These are phyloP conservation scores for Tiaroga cobitis DNA, from an alignment of 2,797 vertebrate species.

Conservation along the genomic window DNA sequence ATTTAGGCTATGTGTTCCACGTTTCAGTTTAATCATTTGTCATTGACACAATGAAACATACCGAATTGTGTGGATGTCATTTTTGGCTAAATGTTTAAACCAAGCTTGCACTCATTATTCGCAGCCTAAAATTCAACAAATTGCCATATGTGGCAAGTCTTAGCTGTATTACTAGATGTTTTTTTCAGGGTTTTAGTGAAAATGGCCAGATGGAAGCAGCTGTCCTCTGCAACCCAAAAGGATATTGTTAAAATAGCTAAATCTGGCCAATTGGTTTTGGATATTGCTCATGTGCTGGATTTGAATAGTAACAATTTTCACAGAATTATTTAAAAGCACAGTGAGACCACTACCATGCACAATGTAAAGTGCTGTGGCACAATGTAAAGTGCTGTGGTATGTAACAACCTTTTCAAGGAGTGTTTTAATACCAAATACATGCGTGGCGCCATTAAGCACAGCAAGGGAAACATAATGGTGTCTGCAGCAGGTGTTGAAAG, in stretches of 20 bases:
- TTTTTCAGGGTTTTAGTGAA: not conserved
- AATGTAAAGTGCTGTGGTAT: too few species aligned
- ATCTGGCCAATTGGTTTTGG: not conserved
- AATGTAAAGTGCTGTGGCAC: not conserved
- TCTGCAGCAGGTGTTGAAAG: not conserved
- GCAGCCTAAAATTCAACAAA: not conserved
- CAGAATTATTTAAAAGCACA: not conserved
- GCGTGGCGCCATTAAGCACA: not conserved
- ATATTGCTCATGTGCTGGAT: too few species aligned
- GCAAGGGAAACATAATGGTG: not conserved
- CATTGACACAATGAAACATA: not conserved
- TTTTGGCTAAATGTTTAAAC: not conserved
- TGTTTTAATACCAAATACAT: not conserved
- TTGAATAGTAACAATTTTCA: not conserved
- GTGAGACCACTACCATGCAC: not conserved
- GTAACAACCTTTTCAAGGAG: not conserved
- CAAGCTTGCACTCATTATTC: not conserved
- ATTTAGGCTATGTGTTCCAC: not conserved
- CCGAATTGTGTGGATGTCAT: not conserved
- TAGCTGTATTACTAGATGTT: not conserved
- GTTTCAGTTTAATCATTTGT: not conserved
- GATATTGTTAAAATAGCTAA: not conserved
- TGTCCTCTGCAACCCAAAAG: not conserved
- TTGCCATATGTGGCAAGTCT: not conserved
- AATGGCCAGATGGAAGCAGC: not conserved